Conservation (phyloP, 2,888 invertebrate species). For the Leptothorax acervorum region DNA sequence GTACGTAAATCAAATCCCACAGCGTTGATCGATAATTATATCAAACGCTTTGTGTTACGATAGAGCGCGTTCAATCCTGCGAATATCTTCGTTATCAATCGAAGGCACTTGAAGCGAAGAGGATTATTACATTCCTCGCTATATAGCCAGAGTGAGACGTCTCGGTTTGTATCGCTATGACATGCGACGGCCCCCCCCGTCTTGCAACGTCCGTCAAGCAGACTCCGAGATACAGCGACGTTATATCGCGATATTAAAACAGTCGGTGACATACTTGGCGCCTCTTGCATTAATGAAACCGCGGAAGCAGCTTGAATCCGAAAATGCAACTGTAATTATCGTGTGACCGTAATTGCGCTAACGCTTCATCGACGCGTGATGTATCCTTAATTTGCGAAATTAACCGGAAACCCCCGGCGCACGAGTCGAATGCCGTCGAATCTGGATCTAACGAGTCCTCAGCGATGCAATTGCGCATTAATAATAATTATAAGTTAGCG, state of each 20-base stretch:
- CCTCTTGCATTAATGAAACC: constrained; percentile 44
- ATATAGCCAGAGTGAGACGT: background rate
- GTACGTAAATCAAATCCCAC: background rate
- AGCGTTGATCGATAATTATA: constrained; percentile 27
- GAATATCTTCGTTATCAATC: constrained; percentile 3
- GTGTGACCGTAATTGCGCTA: constrained; percentile 43
- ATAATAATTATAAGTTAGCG: constrained; percentile 31
- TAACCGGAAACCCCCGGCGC: constrained; percentile 28
- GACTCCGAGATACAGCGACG: constrained; percentile 8
- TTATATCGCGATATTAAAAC: constrained; percentile 44
- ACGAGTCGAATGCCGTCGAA: constrained; percentile 24
- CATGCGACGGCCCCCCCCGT: background rate
- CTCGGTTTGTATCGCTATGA: constrained; percentile 21
- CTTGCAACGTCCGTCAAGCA: background rate
- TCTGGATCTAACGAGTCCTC: constrained; percentile 27
- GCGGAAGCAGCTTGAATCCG: background rate
- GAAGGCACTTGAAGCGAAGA: background rate
- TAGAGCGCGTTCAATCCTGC: background rate
- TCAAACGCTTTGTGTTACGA: constrained; percentile 2
- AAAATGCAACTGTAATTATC: constrained; percentile 48
- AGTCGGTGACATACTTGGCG: constrained; percentile 15
- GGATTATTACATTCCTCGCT: constrained; percentile 29
- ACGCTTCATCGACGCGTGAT: constrained; percentile 48
- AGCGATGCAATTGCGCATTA: constrained; percentile 6
- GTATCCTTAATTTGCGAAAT: constrained; percentile 52